Conservation (phyloP, 2,888 invertebrate genomes). For the Pseudococcus jackbeardsleyi region DNA sequence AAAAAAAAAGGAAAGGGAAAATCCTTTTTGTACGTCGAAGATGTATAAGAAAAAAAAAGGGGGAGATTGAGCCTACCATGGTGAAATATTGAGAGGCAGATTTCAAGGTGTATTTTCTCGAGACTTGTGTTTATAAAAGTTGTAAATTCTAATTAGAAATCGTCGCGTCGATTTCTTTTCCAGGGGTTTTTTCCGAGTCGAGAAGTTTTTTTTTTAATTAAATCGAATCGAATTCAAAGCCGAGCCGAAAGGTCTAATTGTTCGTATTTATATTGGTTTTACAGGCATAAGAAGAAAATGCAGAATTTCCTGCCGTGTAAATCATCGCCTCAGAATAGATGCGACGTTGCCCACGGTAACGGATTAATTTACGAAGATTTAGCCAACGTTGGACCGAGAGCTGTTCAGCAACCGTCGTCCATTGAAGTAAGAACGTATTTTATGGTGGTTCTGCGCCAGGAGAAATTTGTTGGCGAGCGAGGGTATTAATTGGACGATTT, state of each 20-base stretch:
- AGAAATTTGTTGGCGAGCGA: too few species aligned
- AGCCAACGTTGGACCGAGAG: constrained; percentile 76
- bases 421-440: constrained; percentile 69
- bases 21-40: background rate
- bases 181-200: background rate
- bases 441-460: background rate
- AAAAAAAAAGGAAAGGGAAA: background rate
- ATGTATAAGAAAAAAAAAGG: background rate
- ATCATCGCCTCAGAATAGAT: constrained; percentile 76
- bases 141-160: constrained; percentile 43
- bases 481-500: background rate
- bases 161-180: background rate
- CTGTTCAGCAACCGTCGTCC: constrained; percentile 72
- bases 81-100: constrained; percentile 23
- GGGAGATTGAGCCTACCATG: background rate
- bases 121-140: background rate
- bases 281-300: constrained; percentile 82
- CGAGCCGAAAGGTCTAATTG: constrained; percentile 16
- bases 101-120: constrained; percentile 1
- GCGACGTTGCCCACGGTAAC: constrained; percentile 72
- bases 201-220: constrained; percentile 40
- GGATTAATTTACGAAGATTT: constrained; percentile 84
- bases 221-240: background rate
- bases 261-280: constrained; percentile 69
- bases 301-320: constrained; percentile 88